phyloP scores from a whole-genome alignment of 1,140 invertebrate genomes.

The Anoplolepis gracilipes region DNA sequence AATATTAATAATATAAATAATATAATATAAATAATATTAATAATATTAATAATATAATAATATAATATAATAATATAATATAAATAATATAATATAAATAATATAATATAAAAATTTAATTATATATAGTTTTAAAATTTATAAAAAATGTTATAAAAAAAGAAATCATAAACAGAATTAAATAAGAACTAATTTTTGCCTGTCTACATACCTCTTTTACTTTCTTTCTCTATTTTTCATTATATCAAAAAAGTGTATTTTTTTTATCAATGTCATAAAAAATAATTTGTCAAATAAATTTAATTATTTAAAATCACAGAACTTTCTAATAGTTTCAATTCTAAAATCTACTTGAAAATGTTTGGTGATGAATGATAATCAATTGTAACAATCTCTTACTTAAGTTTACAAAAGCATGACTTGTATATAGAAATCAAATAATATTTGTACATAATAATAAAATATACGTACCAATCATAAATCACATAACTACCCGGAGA shows the following conservation, averaged over 20 bases:
- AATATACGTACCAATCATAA: slow-evolving; percentile 83
- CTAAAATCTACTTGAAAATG: background rate
- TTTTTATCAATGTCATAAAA: slow-evolving; percentile 5
- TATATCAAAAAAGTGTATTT: background rate
- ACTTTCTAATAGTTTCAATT: background rate
- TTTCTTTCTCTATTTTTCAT: background rate
- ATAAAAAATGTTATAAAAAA: background rate
- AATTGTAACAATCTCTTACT: background rate
- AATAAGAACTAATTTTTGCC: background rate
- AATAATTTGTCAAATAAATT: slow-evolving; percentile 8
- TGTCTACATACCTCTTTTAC: too few species aligned
- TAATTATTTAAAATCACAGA: background rate
- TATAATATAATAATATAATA: too few species aligned
- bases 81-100: background rate
- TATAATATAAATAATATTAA: too few species aligned
- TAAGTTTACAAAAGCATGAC: background rate
- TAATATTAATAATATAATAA: too few species aligned
- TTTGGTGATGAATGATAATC: background rate
- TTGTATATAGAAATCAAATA: slow-evolving; percentile 27
- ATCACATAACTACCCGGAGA: slow-evolving; percentile 86
- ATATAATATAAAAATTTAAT: slow-evolving; percentile 2
- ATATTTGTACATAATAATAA: slow-evolving; percentile 42
- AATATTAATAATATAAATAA: background rate
- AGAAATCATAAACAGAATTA: background rate
- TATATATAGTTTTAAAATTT: background rate